Base-by-base conservation (phyloP, 2,888 invertebrate genomes). In the Orgyia antiqua region DNA sequence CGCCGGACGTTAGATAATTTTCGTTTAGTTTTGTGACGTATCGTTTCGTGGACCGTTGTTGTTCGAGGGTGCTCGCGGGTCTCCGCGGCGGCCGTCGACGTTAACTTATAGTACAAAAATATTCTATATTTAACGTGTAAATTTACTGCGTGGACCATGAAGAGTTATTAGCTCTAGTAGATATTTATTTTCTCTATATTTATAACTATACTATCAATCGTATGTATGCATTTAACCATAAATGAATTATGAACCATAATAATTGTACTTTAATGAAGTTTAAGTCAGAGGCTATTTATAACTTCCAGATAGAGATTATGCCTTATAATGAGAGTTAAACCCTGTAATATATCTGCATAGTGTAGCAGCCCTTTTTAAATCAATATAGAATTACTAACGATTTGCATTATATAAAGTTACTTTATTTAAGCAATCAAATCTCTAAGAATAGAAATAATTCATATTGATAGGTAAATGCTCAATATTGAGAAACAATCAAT, bases 51-150 rank as follows among this genome's bases (percentile, higher is more conserved):
- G 44, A 23, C 31, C 35, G 33, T 36, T 42, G 39, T 30, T n/a
- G 36, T 33, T 17, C 31, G 37, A 33, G 28, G 33, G 33, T 19
- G 26, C 31, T 39, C 29, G 29, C 27, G 35, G 24, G 39, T 38
- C 29, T 33, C 31, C 42, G 49, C 45, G 53, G 53, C 52, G 50
- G 47, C 57, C 48, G 53, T 51, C 58, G 62, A 61, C 58, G 53
- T 59, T 67, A 61, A 71, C 71, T 71, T 58, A 82, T 82, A 84
- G 84, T 84, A 84, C 84, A 84, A 84, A 82, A 64, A 65, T 68
- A 70, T 71, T 68, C 68, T 73, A 67, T 79, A 72, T 72, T 66
- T 77, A 68, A 69, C 69, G 59, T 67, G 67, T 77, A 76, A 79
- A 75, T 68, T 70, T 69, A 71, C 72, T 72, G 64, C 65, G 82